Evolutionary conservation across 2,113 vertebrate species (phyloP).

Genomic region (Excalfactoria chinensis): DNA sequence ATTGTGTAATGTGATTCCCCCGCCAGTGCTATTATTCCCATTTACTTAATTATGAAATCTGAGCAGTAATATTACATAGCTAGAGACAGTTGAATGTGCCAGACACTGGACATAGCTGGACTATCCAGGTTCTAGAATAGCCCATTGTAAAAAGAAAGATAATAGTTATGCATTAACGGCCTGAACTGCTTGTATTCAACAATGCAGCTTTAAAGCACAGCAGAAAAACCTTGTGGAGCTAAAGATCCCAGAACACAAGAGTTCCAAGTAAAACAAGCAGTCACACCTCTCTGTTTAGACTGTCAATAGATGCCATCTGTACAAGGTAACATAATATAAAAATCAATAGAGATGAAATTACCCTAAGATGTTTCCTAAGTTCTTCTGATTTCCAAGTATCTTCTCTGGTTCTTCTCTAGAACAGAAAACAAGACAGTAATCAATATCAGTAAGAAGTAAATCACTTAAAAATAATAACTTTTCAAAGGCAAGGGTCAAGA

Average conservation of each 20-base stretch:
- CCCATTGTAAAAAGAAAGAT: neutral
- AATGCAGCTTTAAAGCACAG: neutral
- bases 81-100: neutral
- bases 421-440: neutral
- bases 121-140: neutral
- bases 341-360: slow-evolving; percentile 56
- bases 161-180: neutral
- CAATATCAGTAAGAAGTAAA: neutral
- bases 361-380: slow-evolving; percentile 86
- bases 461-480: neutral
- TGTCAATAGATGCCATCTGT: neutral
- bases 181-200: neutral
- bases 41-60: neutral
- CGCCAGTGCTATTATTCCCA: neutral
- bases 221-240: neutral
- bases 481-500: neutral
- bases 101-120: neutral
- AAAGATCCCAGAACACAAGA: neutral
- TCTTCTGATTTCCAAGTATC: slow-evolving; percentile 95
- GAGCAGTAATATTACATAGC: neutral
- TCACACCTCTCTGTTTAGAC: neutral
- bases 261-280: neutral
- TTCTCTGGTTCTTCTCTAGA: slow-evolving; percentile 88
- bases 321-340: neutral
- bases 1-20: neutral